These are phyloP conservation scores for Papilio xuthus DNA, from an alignment of 1,140 invertebrate genomes.

Conservation along the genomic window DNA sequence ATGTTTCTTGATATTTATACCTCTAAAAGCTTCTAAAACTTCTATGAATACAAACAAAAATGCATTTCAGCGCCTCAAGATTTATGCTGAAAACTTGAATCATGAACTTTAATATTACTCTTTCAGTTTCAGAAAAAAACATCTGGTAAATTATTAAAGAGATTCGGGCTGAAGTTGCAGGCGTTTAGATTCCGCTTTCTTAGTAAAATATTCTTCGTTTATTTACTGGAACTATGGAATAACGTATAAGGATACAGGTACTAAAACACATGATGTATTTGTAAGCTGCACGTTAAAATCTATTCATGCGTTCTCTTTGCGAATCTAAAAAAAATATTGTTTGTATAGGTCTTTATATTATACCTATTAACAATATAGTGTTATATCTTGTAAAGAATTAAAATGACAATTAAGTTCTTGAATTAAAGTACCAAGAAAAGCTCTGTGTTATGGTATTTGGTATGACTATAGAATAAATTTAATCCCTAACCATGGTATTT, in stretches of 20 bases:
- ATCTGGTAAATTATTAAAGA: slow-evolving; percentile 14
- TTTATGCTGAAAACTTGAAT: slow-evolving; percentile 22
- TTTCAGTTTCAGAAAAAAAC: slow-evolving; percentile 12
- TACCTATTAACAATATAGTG: too few species aligned
- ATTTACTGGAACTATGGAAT: background rate
- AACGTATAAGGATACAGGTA: background rate
- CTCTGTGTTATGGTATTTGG: background rate
- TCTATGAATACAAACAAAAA: background rate
- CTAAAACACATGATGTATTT: background rate
- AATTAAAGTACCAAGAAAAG: background rate
- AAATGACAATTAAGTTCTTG: background rate
- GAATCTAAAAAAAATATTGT: too few species aligned
- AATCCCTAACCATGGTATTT: background rate
- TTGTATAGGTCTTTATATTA: too few species aligned
- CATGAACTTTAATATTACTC: slow-evolving; percentile 22
- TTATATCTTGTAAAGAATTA: background rate
- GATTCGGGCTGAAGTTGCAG: slow-evolving; percentile 16
- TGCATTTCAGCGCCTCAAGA: slow-evolving; percentile 6
- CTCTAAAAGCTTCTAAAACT: background rate
- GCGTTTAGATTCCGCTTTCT: slow-evolving; percentile 7
- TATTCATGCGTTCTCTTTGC: too few species aligned
- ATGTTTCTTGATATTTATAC: background rate
- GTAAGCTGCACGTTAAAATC: too few species aligned
- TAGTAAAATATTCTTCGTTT: slow-evolving; percentile 7
- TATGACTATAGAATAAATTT: background rate